Conservation (phyloP, 2,113 vertebrate species). For the Antechinus stuartii region DNA sequence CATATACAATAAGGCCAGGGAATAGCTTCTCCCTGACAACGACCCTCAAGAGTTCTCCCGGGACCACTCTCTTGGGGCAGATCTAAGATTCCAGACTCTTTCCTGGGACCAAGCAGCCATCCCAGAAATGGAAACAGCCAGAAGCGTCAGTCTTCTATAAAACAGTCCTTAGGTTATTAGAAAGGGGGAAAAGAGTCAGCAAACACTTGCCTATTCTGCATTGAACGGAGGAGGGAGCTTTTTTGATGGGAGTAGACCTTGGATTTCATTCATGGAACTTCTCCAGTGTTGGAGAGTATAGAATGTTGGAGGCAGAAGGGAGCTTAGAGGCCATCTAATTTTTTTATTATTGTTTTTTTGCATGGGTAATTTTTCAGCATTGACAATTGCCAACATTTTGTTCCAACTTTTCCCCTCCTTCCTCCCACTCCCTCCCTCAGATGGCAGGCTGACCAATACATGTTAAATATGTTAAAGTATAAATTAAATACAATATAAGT, state of each 20-base stretch:
- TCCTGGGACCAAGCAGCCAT: background rate
- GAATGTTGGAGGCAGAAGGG: background rate
- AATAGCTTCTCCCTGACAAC: background rate
- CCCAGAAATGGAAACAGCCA: background rate
- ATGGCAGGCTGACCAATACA: too few species aligned
- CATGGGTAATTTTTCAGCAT: too few species aligned
- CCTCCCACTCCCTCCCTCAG: too few species aligned
- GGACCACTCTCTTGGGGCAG: background rate
- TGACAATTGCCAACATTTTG: too few species aligned
- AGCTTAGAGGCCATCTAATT: background rate
- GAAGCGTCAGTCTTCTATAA: background rate
- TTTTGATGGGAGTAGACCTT: background rate
- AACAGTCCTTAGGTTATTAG: background rate
- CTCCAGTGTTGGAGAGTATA: background rate
- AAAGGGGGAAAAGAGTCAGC: background rate
- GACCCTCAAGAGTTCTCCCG: background rate
- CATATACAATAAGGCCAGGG: background rate
- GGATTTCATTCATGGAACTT: background rate
- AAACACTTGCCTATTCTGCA: background rate
- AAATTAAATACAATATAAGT: too few species aligned
- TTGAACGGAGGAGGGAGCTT: background rate
- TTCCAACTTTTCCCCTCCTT: too few species aligned
- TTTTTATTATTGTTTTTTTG: too few species aligned
- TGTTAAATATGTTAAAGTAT: too few species aligned
- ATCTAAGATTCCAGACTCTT: background rate